Conservation (phyloP, 2,797 vertebrate genomes). For the Nothura maculosa region DNA sequence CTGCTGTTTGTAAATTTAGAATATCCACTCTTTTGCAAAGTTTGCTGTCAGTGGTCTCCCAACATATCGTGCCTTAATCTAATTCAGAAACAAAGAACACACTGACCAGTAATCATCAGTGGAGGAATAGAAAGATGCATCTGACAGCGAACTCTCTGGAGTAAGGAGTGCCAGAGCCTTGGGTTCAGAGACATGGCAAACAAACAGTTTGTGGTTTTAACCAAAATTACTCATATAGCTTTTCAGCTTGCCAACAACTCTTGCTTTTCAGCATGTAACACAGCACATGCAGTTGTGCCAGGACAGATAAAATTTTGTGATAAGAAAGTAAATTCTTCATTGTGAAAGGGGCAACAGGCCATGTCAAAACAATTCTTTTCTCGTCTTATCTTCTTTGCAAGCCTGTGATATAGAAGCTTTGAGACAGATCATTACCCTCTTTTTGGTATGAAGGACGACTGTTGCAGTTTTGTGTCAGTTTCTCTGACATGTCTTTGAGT, state of each 20-base stretch:
- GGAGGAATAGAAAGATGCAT: neutral
- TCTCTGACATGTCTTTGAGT: neutral
- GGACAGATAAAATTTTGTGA: neutral
- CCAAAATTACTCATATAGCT: constrained; percentile 48
- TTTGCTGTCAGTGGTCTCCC: neutral
- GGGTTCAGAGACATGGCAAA: neutral
- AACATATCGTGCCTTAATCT: neutral
- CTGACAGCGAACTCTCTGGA: neutral
- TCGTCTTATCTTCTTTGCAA: neutral
- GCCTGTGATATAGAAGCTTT: neutral
- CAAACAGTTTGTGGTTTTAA: constrained; percentile 53
- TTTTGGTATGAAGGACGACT: neutral
- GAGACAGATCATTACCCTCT: neutral
- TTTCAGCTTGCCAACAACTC: neutral
- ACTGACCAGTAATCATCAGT: neutral
- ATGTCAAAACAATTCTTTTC: neutral
- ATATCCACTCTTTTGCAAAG: neutral
- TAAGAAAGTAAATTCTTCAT: constrained; percentile 1
- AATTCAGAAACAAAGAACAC: neutral
- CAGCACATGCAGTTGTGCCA: neutral
- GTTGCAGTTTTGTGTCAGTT: neutral
- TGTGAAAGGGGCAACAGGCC: neutral
- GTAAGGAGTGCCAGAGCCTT: neutral
- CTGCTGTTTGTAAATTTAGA: neutral
- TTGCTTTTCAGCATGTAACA: neutral